Evolutionary conservation across 2,113 vertebrate genomes (phyloP).

Genomic region (Geococcyx californianus): DNA sequence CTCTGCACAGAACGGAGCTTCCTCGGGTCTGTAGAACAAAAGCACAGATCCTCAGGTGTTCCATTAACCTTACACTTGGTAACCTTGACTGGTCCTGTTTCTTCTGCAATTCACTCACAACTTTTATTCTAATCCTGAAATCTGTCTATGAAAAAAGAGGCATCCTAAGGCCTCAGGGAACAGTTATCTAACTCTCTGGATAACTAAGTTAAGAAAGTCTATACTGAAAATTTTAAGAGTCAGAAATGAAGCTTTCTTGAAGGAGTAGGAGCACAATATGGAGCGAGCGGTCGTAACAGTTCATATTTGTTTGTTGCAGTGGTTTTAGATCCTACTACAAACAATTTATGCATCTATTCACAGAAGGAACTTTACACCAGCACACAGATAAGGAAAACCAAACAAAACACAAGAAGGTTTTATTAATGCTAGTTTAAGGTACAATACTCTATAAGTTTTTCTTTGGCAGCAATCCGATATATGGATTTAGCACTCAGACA

Average conservation of each 20-base stretch:
- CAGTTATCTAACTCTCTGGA: background rate
- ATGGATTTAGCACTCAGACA: background rate
- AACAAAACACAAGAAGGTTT: background rate
- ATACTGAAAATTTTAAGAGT: background rate
- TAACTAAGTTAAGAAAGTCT: background rate
- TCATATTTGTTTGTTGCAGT: background rate
- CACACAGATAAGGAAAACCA: background rate
- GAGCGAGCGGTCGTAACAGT: constrained; percentile 3
- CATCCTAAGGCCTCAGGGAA: background rate
- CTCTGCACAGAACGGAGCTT: background rate
- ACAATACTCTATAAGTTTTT: background rate
- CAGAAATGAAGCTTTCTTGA: background rate
- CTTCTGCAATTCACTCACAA: background rate
- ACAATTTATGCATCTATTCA: background rate
- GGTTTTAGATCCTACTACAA: background rate
- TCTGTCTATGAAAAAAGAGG: background rate
- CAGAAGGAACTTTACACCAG: background rate
- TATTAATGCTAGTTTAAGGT: background rate
- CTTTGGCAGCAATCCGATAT: background rate
- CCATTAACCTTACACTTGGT: background rate
- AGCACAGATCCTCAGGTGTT: background rate
- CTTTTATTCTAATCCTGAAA: background rate
- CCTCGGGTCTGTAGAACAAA: background rate
- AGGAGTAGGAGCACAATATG: background rate
- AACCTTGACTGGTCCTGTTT: background rate